Base-by-base conservation (phyloP, 2,888 invertebrate genomes). In the Ligdia adustata region DNA sequence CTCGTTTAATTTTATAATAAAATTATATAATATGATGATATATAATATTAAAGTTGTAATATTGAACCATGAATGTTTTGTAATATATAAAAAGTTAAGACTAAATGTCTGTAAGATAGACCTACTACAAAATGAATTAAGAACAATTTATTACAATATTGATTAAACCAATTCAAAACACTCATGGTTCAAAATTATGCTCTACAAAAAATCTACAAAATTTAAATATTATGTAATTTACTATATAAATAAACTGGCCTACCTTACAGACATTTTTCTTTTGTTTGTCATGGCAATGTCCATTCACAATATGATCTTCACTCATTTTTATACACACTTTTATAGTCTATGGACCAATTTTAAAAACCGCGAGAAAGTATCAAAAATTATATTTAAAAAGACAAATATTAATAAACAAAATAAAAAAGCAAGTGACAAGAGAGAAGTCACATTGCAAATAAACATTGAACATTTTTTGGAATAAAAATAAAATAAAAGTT, bases 241-340 rank as follows among this genome's bases (percentile, higher is more conserved):
- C 15, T 40, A 46, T 16, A 40, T 4, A 29, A 39, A 57, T n/a
- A 71, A 88, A 75, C 69, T 66, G 86, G 88, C 90, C 89, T 90
- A 90, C 90, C 90, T 90, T 89, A 90, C 89, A 90, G 89, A 90
- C 89, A 88, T 84, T 84, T 82, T 74, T 72, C 59, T 38, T 13
- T 29, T 55, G 61, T 66, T 67, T 70, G 72, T 60, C 60, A 37
- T 31, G 55, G 69, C 82, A 87, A 85, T 82, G 81, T 81, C 86
- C 83, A 85, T 88, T 89, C 87, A 86, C 87, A 85, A 85, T 79
- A 83, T 78, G 79, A 78, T 81, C 77, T 82, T 82, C 84, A 55
- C 72, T 75, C 69, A 66, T 57, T 65, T 40, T 51, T 16, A 32
- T 61, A 62, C 70, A 66, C 71, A 67, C 67, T 57, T 47, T 44